Base-by-base conservation (phyloP, 1,140 invertebrate genomes). In the Macrobrachium nipponense region DNA sequence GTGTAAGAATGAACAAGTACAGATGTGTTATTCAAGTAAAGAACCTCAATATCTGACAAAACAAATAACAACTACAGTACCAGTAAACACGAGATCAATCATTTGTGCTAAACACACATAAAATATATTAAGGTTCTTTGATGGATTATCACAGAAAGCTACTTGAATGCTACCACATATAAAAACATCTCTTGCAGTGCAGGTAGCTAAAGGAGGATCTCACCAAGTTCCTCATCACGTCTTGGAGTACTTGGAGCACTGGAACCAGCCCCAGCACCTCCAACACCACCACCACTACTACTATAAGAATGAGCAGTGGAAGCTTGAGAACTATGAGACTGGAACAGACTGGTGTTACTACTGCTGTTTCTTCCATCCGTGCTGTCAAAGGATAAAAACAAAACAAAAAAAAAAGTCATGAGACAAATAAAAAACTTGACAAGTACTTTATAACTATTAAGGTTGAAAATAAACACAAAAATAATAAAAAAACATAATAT, bases 171-270 rank as follows among this genome's bases (percentile, higher is more conserved):
- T 51, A 51, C 51, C 51, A 51, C 51, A 51, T 51, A 51, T 51
- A 51, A 51, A 51, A 51, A 51, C 51, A 51, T 51, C 12, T 51
- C 51, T 51, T 51, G 51, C 51, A 51, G 51, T 80, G 27, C 78
- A 61, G 51, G 44, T 60, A 15, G 36, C 68, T 87, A 94, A 95
- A 96, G 94, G 95, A 96, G 91, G 95, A 93, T 88, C 89, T 90
- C 86, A 89, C 89, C 86, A 87, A 90, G 89, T 89, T 90, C 90
- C 89, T 90, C 88, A 89, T 89, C 82, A 77, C 87, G 90, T 94
- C 95, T 90, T 95, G 94, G 95, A 95, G 94, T 93, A 94, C 76
- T 51, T 93, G 92, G 91, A 90, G 93, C 91, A 92, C 92, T 92
- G 93, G 92, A 91, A 90, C 90, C 91, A 90, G 27, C 76, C 76